These are phyloP conservation scores for Zosterops borbonicus DNA, from an alignment of 2,113 vertebrate species.

Conservation along the genomic window DNA sequence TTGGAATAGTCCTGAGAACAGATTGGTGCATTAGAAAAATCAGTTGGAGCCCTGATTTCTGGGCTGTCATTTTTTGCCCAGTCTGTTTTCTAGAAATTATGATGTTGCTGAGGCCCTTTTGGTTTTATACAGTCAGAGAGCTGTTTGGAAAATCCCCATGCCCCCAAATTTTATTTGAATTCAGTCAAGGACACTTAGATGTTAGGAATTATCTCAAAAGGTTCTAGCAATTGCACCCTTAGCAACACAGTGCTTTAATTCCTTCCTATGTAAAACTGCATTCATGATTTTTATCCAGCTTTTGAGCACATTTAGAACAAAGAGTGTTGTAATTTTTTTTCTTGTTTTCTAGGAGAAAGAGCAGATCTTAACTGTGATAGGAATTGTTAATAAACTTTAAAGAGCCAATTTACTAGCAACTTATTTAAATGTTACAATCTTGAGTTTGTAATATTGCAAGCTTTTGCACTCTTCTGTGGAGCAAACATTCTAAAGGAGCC, in stretches of 20 bases:
- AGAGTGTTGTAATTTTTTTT: neutral
- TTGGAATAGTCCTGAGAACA: conserved; percentile 30
- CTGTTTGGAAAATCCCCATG: neutral
- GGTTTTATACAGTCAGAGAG: neutral
- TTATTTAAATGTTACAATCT: neutral
- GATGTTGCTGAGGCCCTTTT: neutral
- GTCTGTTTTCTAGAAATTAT: neutral
- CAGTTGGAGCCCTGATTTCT: neutral
- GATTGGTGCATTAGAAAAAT: neutral
- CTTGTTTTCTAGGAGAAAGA: neutral
- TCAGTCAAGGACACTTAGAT: neutral
- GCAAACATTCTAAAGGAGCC: neutral
- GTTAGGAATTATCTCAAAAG: neutral
- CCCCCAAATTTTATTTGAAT: neutral
- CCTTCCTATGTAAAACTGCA: neutral
- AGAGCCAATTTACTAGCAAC: neutral
- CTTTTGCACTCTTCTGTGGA: neutral
- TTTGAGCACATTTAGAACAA: neutral
- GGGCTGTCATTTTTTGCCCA: neutral
- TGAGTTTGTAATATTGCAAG: neutral
- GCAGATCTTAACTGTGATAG: neutral
- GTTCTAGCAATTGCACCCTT: neutral
- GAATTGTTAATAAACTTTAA: neutral
- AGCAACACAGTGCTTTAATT: neutral
- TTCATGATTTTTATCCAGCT: neutral